A percentile compares a stretch with the other conserved stretches of the same genome.
Evolutionary conservation across 2,797 vertebrate species (phyloP).

Genomic region (Sebastes aleutianus): DNA sequence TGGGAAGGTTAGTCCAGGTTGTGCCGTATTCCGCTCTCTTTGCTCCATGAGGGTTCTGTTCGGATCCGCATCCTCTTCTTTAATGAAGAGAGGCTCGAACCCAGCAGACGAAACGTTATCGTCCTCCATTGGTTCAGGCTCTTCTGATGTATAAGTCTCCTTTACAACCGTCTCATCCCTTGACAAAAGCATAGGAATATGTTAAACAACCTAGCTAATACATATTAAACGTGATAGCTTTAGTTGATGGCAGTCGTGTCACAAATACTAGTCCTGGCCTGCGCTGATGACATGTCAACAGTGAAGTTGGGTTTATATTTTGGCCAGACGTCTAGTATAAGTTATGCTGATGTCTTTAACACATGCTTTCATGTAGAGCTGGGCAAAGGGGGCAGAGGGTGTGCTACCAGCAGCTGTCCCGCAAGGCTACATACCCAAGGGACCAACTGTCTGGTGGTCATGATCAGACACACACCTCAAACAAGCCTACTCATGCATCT

Average conservation of each 20-base stretch:
- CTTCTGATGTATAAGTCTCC: background rate
- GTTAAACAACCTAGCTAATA: constrained; percentile 10
- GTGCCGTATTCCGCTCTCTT: constrained; percentile 28
- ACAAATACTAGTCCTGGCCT: background rate
- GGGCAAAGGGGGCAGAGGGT: constrained; percentile 4
- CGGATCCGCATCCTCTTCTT: constrained; percentile 63
- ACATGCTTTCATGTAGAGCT: constrained; percentile 27
- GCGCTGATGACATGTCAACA: background rate
- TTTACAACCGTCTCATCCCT: constrained; percentile 17
- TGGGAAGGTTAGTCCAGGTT: constrained; percentile 21
- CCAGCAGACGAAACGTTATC: constrained; percentile 33
- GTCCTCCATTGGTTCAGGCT: constrained; percentile 62
- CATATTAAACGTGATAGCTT: background rate
- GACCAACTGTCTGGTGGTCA: constrained; percentile 39
- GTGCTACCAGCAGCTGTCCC: constrained; percentile 68
- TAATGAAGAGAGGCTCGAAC: constrained; percentile 71
- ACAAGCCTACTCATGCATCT: constrained; percentile 26
- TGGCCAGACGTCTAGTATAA: constrained; percentile 10
- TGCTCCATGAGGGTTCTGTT: constrained; percentile 52
- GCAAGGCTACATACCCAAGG: constrained; percentile 16
- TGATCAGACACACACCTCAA: constrained; percentile 23
- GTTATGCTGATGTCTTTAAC: constrained; percentile 37
- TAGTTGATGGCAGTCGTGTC: background rate
- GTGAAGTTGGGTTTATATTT: constrained; percentile 21
- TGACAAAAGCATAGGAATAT: constrained; percentile 26